These are phyloP conservation scores for Psylliodes chrysocephalus DNA, from an alignment of 2,888 invertebrate species.

Conservation along the genomic window DNA sequence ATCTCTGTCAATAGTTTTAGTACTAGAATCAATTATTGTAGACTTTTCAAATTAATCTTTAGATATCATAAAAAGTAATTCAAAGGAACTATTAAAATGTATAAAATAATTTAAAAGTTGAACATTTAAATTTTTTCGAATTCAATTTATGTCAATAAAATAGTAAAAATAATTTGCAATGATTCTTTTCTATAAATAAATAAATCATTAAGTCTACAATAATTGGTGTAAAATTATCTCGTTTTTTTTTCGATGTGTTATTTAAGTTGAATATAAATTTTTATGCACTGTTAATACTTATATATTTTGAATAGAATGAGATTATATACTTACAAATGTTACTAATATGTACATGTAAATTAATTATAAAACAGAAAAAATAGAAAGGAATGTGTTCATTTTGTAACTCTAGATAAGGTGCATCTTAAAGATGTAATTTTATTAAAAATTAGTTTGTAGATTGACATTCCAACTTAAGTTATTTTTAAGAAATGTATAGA, in stretches of 20 bases:
- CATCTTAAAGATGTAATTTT: constrained; percentile 27
- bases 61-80: too few relatives aligned
- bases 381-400: constrained; percentile 29
- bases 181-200: too few relatives aligned
- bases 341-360: not conserved
- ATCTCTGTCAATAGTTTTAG: too few relatives aligned
- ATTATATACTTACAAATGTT: constrained; percentile 33
- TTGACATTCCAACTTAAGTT: constrained; percentile 32
- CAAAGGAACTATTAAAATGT: too few relatives aligned
- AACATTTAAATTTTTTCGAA: too few relatives aligned
- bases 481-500: constrained; percentile 8
- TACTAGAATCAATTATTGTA: too few relatives aligned
- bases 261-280: constrained; percentile 36
- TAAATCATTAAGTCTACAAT: too few relatives aligned
- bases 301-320: constrained; percentile 36
- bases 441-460: constrained; percentile 30
- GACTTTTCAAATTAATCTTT: too few relatives aligned
- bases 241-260: constrained; percentile 24
- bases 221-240: constrained; percentile 4
- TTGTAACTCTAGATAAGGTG: constrained; percentile 26
- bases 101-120: too few relatives aligned
- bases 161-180: too few relatives aligned
- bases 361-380: constrained; percentile 11
- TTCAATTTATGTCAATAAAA: too few relatives aligned
- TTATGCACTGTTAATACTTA: constrained; percentile 47